Percentiles rank a stretch among this genome's conserved stretches.
Conservation (phyloP, 2,113 vertebrate species). For the Larimichthys crocea region DNA sequence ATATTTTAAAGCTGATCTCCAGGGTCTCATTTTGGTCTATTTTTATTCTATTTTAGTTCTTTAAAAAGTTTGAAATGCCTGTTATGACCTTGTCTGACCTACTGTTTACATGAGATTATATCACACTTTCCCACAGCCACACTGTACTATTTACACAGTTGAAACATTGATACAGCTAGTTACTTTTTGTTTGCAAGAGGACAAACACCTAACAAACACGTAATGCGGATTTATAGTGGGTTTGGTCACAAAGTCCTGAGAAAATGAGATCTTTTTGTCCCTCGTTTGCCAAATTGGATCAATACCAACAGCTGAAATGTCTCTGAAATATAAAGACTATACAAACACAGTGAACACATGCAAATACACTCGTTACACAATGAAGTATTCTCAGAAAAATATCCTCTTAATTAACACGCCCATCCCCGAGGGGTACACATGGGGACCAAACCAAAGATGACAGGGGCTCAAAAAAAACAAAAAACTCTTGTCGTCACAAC, state of each 20-base stretch:
- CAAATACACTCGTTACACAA: constrained; percentile 45
- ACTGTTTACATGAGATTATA: constrained; percentile 14
- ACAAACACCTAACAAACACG: constrained; percentile 12
- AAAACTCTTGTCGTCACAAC: constrained; percentile 47
- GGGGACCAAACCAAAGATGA: constrained; percentile 56
- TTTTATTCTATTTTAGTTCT: not conserved
- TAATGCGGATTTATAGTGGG: not conserved
- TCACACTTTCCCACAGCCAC: constrained; percentile 25
- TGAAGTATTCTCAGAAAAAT: constrained; percentile 22
- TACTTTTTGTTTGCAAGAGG: constrained; percentile 14
- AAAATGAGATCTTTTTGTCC: not conserved
- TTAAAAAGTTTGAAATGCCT: constrained; percentile 23
- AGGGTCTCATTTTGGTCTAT: constrained; percentile 8
- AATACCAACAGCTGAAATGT: not conserved
- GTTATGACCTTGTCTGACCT: constrained; percentile 35
- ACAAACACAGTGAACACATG: constrained; percentile 31
- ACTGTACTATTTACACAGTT: constrained; percentile 34
- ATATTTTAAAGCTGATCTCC: not conserved
- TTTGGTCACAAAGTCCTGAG: not conserved
- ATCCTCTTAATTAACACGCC: constrained; percentile 33
- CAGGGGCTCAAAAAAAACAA: constrained; percentile 10
- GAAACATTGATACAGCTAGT: constrained; percentile 5
- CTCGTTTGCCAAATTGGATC: not conserved
- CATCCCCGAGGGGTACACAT: constrained; percentile 31
- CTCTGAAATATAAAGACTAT: constrained; percentile 20